Evolutionary conservation across 53 echinoderm and acorn worm genomes (phyloP), one percentile per base, ranked within the genome.

Genomic region (Echinarachnius parma): DNA sequence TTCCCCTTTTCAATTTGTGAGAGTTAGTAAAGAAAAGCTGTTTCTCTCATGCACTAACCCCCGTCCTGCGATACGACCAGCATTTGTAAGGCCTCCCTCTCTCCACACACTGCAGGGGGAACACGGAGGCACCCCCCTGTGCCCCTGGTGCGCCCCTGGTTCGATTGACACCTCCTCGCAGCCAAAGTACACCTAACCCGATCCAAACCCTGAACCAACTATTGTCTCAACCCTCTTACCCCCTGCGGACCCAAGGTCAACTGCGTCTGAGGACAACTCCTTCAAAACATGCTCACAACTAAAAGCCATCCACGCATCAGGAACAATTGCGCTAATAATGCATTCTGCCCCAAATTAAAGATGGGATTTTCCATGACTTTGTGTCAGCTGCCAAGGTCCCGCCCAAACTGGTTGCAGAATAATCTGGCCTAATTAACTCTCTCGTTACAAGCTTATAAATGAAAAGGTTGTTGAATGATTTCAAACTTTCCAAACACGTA

Each of bases 321-420:
- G 70, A 31, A 22, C 53, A 14, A 69, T 69, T 69, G 70, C 53
- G 31, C 11, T 11, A 15, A 4, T 21, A 21, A 35, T 66, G 70
- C 53, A 69, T 35, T 69, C 23, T 53, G 33, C 70, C 37, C 32
- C 70, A 69, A 25, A 69, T 69, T 69, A 69, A 34, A 53, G 53
- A 53, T 35, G 25, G 34, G 4, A 24, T 24, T 53, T 53, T 13
- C 70, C 53, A 31, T 69, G 70, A 69, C 70, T 69, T 69, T 34
- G 21, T 30, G 31, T 39, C 66, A 28, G 7, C 48, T 28, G 29
- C 15, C 29, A 39, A 39, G 42, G 42, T 9, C 42, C 7, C n/a
- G n/a, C n/a, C n/a, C n/a, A n/a, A n/a, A n/a, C n/a, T n/a, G n/a
- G n/a, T n/a, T n/a, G n/a, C n/a, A n/a, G n/a, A n/a, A n/a, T n/a